Base-by-base conservation (phyloP, 1,140 invertebrate genomes). In the Diabrotica undecimpunctata region DNA sequence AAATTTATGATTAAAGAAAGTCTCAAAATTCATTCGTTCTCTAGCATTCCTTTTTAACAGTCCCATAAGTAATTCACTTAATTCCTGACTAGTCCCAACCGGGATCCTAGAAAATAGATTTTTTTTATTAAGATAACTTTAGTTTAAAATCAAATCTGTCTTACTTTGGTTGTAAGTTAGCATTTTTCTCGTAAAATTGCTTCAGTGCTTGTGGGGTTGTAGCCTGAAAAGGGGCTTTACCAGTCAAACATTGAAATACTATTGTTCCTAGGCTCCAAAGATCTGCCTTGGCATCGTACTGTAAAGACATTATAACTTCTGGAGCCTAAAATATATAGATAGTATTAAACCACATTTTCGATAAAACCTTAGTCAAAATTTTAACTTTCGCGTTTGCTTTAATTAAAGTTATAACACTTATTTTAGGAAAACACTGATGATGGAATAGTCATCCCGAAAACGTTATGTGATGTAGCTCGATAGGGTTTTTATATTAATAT, bases 201-300 rank as follows among this genome's bases (percentile, higher is more conserved):
- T 98, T 99, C 14, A 99, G 84, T 65, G 96, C 95, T 78, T 98
- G 96, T n/a, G 98, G 98, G 46, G 95, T 98, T 72, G 94, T 92
- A 50, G 97, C 97, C 81, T 96, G 92, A 81, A 99, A 99, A 51
- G 98, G 97, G 55, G 97, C 97, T 80, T 96, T 97, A 53, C 97
- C 97, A 56, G 96, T 98, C 65, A 99, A 84, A 84, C 97, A 99
- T 79, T 99, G 97, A 82, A 96, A 99, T 51, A 99, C 93, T 70
- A 99, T 99, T 7, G 97, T 99, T 56, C 98, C 98, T 67, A 99
- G 85, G 67, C 95, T 98, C 97, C 97, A 99, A 62, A 99, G 83
- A 82, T 99, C 97, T 52, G 97, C 98, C 83, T 99, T 99, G 11
- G 96, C 96, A 83, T 98, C 95, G 79, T 99, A 99, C 77, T 98